These are phyloP conservation scores for Paramuricea clavata DNA, from an alignment of 92 coral and sea anemone species.

Conservation along the genomic window DNA sequence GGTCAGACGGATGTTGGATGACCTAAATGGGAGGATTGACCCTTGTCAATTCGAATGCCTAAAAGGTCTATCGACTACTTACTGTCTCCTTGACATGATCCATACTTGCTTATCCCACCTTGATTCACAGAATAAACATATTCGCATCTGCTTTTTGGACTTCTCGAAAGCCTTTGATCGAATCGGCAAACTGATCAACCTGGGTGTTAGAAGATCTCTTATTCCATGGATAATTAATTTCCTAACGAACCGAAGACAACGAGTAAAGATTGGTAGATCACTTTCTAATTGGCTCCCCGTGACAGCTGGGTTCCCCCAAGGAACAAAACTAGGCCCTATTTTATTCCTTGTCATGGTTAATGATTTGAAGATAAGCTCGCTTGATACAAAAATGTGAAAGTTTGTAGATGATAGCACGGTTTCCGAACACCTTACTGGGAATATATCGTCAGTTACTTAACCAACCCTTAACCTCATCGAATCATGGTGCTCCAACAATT, in stretches of 20 bases:
- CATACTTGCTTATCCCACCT: conserved; percentile 57
- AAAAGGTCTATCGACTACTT: conserved; percentile 61
- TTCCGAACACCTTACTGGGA: conserved; percentile 10
- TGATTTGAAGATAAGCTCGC: conserved; percentile 38
- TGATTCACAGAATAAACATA: conserved; percentile 49
- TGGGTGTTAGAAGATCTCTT: conserved; percentile 56
- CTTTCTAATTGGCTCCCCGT: conserved; percentile 27
- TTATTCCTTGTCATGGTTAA: conserved; percentile 49
- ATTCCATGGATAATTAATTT: conserved; percentile 55
- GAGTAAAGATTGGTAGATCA: background rate
- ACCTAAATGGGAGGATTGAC: background rate
- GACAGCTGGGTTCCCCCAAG: conserved; percentile 25
- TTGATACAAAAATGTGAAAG: conserved; percentile 21
- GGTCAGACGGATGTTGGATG: too few relatives aligned
- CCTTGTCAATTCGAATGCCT: background rate
- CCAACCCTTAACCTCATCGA: conserved; percentile 32
- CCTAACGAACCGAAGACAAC: conserved; percentile 42
- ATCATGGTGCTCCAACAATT: conserved; percentile 52
- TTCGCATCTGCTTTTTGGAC: conserved; percentile 57
- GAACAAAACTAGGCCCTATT: conserved; percentile 29
- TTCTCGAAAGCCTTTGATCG: conserved; percentile 50
- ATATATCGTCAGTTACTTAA: conserved; percentile 17
- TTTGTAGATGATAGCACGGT: conserved; percentile 34
- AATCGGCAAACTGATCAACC: conserved; percentile 44
- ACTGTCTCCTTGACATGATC: conserved; percentile 57